Conservation (phyloP, 2,888 invertebrate genomes). For the Antheraea yamamai region DNA sequence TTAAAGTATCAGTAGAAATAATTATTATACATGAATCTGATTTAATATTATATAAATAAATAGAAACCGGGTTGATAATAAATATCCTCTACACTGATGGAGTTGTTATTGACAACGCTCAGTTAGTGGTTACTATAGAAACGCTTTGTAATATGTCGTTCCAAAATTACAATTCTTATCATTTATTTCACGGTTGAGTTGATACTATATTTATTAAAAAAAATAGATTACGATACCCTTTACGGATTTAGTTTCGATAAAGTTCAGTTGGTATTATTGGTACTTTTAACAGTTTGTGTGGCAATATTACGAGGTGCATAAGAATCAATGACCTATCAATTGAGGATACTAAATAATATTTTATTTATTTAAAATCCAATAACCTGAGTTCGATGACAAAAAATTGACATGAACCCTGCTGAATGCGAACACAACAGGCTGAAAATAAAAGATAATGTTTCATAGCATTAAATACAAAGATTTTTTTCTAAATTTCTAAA, state of each 20-base stretch:
- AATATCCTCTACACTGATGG: background rate
- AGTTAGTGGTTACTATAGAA: conserved; percentile 34
- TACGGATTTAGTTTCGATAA: background rate
- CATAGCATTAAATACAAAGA: too few relatives aligned
- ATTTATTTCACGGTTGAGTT: background rate
- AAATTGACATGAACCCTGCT: background rate
- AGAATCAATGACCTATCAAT: background rate
- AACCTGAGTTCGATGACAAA: background rate
- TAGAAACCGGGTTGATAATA: background rate
- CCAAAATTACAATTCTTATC: background rate
- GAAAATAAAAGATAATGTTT: too few relatives aligned
- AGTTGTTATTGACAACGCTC: conserved; percentile 33
- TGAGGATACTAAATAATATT: background rate
- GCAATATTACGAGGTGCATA: background rate
- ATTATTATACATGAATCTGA: background rate
- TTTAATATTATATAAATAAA: background rate
- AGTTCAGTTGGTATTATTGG: background rate
- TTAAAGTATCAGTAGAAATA: conserved; percentile 13
- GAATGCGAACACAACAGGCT: too few relatives aligned
- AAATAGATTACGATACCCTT: background rate
- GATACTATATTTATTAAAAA: background rate
- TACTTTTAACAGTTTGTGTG: background rate
- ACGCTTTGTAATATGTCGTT: conserved; percentile 23
- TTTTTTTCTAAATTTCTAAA: too few relatives aligned
- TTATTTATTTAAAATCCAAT: too few relatives aligned